Conservation (phyloP, 92 coral and sea anemone species). For the Diadumene lineata region DNA sequence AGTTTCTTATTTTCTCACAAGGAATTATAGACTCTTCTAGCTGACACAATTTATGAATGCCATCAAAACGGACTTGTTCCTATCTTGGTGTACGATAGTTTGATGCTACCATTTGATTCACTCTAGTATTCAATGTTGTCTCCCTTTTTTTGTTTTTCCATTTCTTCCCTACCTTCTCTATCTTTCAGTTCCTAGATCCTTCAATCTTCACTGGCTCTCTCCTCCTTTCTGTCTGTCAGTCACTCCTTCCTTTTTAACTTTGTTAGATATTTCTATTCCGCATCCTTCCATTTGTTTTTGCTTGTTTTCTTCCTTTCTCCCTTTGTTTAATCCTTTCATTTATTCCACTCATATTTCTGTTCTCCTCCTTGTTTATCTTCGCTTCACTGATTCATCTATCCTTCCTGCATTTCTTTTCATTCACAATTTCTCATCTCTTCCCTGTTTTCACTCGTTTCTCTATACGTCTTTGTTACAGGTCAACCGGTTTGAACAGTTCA, state of each 20-base stretch:
- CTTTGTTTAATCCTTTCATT: neutral
- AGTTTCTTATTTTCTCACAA: neutral
- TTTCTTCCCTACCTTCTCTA: neutral
- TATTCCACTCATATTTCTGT: neutral
- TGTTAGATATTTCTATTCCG: no score
- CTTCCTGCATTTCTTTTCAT: neutral
- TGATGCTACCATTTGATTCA: no score
- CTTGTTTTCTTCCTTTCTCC: neutral
- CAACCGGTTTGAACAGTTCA: constrained; percentile 97
- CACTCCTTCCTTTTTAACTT: neutral
- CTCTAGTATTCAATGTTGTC: no score
- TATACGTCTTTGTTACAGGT: constrained; percentile 45
- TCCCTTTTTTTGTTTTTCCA: no score
- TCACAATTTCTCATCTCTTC: neutral
- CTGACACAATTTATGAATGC: no score
- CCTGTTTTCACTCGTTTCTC: neutral
- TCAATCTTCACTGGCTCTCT: no score
- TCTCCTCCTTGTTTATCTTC: neutral
- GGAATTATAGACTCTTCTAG: neutral
- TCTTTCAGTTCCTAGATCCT: no score
- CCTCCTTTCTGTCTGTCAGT: neutral
- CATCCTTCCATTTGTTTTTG: no score
- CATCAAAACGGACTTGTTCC: no score
- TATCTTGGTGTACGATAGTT: no score
- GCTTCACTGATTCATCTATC: neutral